phyloP scores from a whole-genome alignment of 2,888 invertebrate genomes.

The Parthenolecanium corni region DNA sequence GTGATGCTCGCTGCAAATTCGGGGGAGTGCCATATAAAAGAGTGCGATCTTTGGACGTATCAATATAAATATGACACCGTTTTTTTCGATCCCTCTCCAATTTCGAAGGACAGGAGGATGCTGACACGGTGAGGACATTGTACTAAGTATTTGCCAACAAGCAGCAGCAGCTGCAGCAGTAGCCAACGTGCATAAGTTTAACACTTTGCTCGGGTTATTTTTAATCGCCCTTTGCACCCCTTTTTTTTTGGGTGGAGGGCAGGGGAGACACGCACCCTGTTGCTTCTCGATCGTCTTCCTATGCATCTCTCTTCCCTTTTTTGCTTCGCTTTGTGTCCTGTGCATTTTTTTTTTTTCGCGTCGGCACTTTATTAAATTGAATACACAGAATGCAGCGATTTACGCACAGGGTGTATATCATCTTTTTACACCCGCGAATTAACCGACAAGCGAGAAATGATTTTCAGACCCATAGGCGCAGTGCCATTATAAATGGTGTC shows the following conservation, averaged over 20 bases:
- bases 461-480: too few relatives aligned
- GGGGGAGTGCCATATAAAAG: not conserved
- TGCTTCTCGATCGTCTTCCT: conserved; percentile 17
- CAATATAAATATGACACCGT: conserved; percentile 24
- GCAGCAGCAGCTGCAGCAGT: not conserved
- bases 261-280: conserved; percentile 21
- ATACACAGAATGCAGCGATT: conserved; percentile 20
- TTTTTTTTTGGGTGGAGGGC: conserved; percentile 8
- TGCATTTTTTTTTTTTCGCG: not conserved
- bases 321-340: not conserved
- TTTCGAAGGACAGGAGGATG: too few relatives aligned
- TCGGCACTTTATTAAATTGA: conserved; percentile 25
- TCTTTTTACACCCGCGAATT: conserved; percentile 12
- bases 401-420: conserved; percentile 2
- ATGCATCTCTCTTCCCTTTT: not conserved
- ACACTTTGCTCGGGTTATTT: conserved; percentile 21
- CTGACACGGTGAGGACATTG: not conserved
- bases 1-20: not conserved
- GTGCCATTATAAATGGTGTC: too few relatives aligned
- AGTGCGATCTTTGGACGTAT: not conserved
- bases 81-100: not conserved
- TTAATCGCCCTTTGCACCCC: conserved; percentile 27
- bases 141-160: not conserved
- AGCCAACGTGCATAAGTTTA: conserved; percentile 5
- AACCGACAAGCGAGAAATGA: conserved; percentile 1